Evolutionary conservation across 37 sponge, comb jelly and placozoan genomes (phyloP).

Genomic region (Beroe forskalii): DNA sequence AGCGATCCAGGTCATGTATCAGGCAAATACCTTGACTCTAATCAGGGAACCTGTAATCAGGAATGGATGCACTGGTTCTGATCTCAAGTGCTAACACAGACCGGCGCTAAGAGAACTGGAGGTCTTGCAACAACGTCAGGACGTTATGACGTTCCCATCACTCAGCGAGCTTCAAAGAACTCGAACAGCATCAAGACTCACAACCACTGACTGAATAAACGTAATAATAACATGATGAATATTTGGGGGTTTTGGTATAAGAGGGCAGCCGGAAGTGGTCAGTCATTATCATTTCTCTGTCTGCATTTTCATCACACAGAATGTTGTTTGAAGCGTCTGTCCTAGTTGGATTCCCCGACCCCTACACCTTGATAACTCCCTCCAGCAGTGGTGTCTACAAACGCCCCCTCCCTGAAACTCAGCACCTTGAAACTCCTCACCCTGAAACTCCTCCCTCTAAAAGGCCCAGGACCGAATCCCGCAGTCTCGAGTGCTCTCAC

Average conservation of each 20-base stretch:
- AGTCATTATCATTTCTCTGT: neutral
- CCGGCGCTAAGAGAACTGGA: neutral
- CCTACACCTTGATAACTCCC: too few relatives aligned
- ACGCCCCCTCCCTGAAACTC: too few relatives aligned
- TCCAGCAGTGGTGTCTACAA: too few relatives aligned
- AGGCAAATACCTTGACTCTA: neutral
- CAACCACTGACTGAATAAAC: neutral
- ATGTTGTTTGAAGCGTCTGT: too few relatives aligned
- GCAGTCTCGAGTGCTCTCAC: neutral
- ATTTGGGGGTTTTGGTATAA: neutral
- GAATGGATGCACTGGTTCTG: neutral
- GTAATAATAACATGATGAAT: neutral
- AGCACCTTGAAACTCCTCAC: too few relatives aligned
- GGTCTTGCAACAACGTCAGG: neutral
- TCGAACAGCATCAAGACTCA: neutral
- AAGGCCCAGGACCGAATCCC: neutral
- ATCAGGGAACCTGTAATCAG: neutral
- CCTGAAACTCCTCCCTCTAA: slow-evolving; percentile 47
- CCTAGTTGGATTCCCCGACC: too few relatives aligned
- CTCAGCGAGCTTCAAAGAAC: too few relatives aligned
- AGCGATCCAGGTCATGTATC: neutral
- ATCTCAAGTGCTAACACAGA: neutral
- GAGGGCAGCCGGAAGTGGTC: neutral
- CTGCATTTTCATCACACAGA: neutral
- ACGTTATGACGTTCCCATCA: neutral